Conservation (phyloP, 2,888 invertebrate genomes). For the Idaea biselata region DNA sequence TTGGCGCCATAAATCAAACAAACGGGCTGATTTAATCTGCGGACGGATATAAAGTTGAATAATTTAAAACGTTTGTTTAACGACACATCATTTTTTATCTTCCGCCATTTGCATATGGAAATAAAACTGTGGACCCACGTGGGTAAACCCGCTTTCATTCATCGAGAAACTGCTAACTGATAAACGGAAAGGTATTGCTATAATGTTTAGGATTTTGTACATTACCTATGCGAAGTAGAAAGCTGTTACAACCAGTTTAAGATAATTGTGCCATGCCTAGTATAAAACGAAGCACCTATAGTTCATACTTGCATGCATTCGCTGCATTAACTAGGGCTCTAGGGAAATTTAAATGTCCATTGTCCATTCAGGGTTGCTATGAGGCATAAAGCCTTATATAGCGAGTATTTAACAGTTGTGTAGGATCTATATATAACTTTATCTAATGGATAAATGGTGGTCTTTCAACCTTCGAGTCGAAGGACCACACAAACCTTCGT, state of each 20-base stretch:
- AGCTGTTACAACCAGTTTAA: no score
- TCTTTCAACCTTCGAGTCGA: no score
- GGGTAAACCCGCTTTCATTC: background rate
- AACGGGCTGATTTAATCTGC: constrained; percentile 46
- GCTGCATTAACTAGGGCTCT: background rate
- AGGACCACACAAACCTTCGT: no score
- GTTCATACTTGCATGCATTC: background rate
- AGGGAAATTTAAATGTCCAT: background rate
- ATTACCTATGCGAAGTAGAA: background rate
- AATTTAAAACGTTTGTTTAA: constrained; percentile 24
- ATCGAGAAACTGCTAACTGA: background rate
- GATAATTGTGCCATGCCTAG: no score
- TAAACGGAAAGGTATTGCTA: no score
- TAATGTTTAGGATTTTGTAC: background rate
- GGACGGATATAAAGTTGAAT: constrained; percentile 34
- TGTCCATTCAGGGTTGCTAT: background rate
- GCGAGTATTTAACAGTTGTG: background rate
- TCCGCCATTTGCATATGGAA: constrained; percentile 9
- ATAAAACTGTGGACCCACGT: background rate
- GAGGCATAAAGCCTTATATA: background rate
- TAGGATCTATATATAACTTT: background rate
- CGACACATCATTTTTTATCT: constrained; percentile 8
- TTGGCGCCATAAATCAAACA: constrained; percentile 43
- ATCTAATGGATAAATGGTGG: no score
- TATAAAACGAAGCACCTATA: no score